Percentiles rank a stretch among this genome's conserved stretches.
phyloP scores from a whole-genome alignment of 2,797 vertebrate species.

The Nasua narica region DNA sequence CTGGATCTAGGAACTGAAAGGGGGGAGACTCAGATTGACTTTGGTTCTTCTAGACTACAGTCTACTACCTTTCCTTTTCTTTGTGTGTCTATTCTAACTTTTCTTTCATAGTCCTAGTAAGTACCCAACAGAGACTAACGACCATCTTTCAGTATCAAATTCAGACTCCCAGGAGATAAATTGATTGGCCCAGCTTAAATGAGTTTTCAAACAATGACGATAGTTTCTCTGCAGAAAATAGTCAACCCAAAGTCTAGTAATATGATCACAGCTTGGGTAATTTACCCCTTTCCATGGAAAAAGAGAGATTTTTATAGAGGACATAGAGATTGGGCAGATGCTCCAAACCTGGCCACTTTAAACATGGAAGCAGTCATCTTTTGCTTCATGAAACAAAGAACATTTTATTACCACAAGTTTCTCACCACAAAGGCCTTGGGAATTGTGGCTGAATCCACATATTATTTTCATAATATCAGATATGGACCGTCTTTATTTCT shows the following conservation, averaged over 20 bases:
- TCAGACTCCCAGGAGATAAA: not conserved
- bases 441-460: not conserved
- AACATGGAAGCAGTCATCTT: not conserved
- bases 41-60: not conserved
- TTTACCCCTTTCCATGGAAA: not conserved
- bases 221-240: not conserved
- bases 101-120: not conserved
- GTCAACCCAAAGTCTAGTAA: not conserved
- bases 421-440: not conserved
- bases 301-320: not conserved
- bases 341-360: not conserved
- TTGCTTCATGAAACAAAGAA: not conserved
- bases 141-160: not conserved
- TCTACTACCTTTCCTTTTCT: not conserved
- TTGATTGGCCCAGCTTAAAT: not conserved
- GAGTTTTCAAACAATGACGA: not conserved
- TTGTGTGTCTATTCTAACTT: not conserved
- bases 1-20: not conserved
- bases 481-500: not conserved
- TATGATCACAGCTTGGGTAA: not conserved
- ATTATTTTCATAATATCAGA: not conserved
- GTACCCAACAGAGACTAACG: not conserved
- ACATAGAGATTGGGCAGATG: not conserved
- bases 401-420: not conserved
- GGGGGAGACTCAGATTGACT: not conserved